Conservation (phyloP, 2,113 vertebrate species). For the Australoheros scitulus region DNA sequence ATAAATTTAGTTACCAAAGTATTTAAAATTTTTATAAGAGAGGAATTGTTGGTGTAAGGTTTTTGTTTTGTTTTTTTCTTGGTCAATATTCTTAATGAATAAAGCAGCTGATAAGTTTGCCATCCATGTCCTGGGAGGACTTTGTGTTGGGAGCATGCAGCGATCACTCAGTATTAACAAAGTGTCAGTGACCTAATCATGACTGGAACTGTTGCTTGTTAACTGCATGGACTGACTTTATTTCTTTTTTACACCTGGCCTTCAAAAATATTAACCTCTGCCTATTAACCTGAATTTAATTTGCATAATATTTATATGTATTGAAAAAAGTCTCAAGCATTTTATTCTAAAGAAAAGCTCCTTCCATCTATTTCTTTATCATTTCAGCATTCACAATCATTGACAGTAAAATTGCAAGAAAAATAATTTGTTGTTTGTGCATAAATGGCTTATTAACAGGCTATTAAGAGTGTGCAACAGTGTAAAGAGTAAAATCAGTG, state of each 20-base stretch:
- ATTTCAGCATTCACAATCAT: not conserved
- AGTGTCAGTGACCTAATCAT: conserved; percentile 34
- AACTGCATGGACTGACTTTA: not conserved
- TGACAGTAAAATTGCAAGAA: not conserved
- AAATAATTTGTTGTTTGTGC: not conserved
- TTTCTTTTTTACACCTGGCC: not conserved
- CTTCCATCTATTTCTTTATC: not conserved
- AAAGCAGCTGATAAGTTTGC: conserved; percentile 44
- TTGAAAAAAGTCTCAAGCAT: not conserved
- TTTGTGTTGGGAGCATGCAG: conserved; percentile 57
- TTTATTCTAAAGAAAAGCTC: not conserved
- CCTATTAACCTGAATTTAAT: not conserved
- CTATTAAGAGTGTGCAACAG: not conserved
- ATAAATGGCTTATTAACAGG: not conserved
- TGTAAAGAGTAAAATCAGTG: not conserved
- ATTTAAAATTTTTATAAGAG: not conserved
- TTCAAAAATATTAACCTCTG: not conserved
- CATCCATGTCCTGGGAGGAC: conserved; percentile 23
- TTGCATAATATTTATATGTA: not conserved
- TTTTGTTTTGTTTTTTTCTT: not conserved
- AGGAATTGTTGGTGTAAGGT: not conserved
- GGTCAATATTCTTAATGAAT: not conserved
- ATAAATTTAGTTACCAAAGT: not conserved
- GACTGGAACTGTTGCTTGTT: not conserved
- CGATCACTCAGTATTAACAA: conserved; percentile 44